Evolutionary conservation across 2,113 vertebrate species (phyloP).

Genomic region (Neopipo cinnamomea): DNA sequence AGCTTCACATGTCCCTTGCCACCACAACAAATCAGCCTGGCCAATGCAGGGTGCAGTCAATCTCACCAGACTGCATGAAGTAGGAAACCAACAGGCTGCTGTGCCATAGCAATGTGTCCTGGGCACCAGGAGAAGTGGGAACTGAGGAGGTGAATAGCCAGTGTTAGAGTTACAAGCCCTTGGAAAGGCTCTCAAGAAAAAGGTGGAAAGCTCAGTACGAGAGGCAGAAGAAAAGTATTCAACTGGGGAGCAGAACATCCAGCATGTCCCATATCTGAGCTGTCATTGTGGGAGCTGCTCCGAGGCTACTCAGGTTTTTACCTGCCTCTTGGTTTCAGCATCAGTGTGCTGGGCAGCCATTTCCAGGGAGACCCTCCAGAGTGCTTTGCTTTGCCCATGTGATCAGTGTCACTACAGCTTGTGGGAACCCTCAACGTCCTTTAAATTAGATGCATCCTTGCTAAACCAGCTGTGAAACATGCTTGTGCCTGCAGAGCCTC

Average conservation of each 20-base stretch:
- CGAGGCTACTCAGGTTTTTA: neutral
- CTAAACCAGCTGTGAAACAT: neutral
- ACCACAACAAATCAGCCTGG: neutral
- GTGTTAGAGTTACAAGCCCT: neutral
- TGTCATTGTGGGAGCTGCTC: neutral
- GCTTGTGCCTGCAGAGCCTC: neutral
- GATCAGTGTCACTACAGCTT: neutral
- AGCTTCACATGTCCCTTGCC: neutral
- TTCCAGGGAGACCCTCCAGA: neutral
- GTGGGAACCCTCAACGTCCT: neutral
- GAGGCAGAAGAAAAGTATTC: neutral
- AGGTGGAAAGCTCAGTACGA: accelerated
- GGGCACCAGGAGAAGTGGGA: neutral
- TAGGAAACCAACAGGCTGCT: neutral
- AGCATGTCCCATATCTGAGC: neutral
- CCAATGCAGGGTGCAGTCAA: neutral
- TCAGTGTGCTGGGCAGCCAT: neutral
- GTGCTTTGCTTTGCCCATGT: neutral
- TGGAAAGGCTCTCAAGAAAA: neutral
- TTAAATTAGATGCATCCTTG: neutral
- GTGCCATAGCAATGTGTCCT: neutral
- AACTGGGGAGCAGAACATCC: neutral
- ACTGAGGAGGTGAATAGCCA: neutral
- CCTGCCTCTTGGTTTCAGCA: neutral
- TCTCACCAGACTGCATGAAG: neutral